Evolutionary conservation across 1,140 invertebrate genomes (phyloP).

Genomic region (Cydia splendana): DNA sequence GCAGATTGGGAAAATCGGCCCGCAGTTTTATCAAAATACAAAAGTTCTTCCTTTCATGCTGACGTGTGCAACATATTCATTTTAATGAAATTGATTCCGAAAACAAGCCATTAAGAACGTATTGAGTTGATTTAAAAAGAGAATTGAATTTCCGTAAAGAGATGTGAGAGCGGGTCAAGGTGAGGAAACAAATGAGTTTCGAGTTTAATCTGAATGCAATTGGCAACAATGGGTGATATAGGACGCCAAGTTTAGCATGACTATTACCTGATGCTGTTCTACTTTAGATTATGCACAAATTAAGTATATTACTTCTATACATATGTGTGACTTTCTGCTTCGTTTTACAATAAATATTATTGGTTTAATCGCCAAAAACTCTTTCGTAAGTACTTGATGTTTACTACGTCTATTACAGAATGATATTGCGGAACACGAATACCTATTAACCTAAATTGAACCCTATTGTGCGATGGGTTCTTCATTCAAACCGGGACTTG

Average conservation of each 20-base stretch:
- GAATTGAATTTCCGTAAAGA: neutral
- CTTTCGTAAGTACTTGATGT: too few species aligned
- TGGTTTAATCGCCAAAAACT: too few species aligned
- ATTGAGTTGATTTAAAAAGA: neutral
- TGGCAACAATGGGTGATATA: conserved; percentile 40
- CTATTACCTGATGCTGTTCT: neutral
- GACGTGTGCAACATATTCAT: neutral
- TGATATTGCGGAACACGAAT: conserved; percentile 44
- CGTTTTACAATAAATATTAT: too few species aligned
- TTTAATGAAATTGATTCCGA: neutral
- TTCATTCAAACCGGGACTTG: conserved; percentile 49
- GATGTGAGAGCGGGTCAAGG: conserved; percentile 43
- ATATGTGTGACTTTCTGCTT: too few species aligned
- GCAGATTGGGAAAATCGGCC: neutral
- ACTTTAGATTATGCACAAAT: conserved; percentile 38
- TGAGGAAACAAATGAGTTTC: conserved; percentile 47
- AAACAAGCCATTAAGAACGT: neutral
- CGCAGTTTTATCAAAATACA: too few species aligned
- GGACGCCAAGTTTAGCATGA: conserved; percentile 1
- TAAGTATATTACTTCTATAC: too few species aligned
- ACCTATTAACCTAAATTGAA: conserved; percentile 64
- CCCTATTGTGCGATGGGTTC: conserved; percentile 48
- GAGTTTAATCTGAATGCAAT: conserved; percentile 39
- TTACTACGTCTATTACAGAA: neutral
- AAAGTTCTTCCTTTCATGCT: too few species aligned